phyloP scores from a whole-genome alignment of 2,797 vertebrate species.

The Syncerus caffer region DNA sequence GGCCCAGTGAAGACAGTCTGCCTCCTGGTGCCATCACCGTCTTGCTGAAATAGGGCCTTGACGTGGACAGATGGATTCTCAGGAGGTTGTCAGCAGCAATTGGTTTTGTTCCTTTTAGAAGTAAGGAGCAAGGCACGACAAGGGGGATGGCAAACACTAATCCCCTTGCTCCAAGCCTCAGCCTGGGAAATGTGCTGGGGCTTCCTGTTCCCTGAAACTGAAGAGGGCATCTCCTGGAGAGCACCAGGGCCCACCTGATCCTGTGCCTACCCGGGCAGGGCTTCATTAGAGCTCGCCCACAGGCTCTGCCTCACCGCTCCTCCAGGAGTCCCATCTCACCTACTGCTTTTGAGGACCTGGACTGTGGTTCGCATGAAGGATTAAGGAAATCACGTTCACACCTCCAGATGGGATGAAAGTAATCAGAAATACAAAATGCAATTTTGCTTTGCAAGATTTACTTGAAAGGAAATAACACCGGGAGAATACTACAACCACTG shows the following conservation, averaged over 20 bases:
- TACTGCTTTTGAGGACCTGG: background rate
- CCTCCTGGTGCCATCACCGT: background rate
- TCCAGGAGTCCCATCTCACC: background rate
- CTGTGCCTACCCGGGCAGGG: background rate
- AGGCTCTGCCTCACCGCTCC: background rate
- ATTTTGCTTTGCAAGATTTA: background rate
- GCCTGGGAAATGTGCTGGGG: fast-evolving
- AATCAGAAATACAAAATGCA: constrained; percentile 25
- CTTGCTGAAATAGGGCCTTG: background rate
- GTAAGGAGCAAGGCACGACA: background rate
- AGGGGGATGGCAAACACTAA: background rate
- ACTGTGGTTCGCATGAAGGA: background rate
- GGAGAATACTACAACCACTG: background rate
- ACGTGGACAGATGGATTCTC: background rate
- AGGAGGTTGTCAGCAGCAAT: background rate
- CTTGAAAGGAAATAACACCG: background rate
- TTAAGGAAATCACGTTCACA: background rate
- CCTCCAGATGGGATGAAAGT: background rate
- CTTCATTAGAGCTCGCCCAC: too few relatives aligned
- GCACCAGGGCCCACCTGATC: fast-evolving
- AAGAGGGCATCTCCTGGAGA: background rate
- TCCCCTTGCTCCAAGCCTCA: background rate
- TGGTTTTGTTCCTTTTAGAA: background rate
- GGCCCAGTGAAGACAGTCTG: background rate
- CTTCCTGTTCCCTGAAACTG: background rate